A percentile compares a stretch with the other conserved stretches of the same genome.
phyloP scores from a whole-genome alignment of 2,888 invertebrate genomes.

The Penaeus monodon region DNA sequence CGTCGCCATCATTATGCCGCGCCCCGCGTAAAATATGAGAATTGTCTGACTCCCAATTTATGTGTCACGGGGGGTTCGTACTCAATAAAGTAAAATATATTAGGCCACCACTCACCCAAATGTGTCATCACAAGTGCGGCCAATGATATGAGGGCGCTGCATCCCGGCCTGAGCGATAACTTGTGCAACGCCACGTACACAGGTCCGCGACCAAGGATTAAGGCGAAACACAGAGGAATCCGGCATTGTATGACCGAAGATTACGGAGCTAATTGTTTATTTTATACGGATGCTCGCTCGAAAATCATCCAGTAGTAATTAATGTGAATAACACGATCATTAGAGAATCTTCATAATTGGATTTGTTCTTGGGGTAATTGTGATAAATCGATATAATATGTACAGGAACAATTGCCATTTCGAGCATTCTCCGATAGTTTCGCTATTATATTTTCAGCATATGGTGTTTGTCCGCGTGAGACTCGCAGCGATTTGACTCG shows the following conservation, averaged over 20 bases:
- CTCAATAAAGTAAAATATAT: slow-evolving; percentile 44
- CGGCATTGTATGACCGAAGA: too few relatives aligned
- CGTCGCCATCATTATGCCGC: slow-evolving; percentile 19
- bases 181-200: neutral
- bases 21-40: slow-evolving; percentile 34
- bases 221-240: too few relatives aligned
- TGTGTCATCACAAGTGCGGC: slow-evolving; percentile 29
- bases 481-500: neutral
- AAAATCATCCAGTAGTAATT: too few relatives aligned
- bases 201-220: neutral
- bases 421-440: neutral
- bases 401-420: neutral
- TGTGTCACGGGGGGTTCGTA: slow-evolving; percentile 41
- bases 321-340: too few relatives aligned
- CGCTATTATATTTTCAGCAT: slow-evolving; percentile 6
- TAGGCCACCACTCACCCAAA: slow-evolving; percentile 39
- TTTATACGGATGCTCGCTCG: too few relatives aligned
- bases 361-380: too few relatives aligned
- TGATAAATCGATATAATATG: too few relatives aligned
- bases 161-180: slow-evolving; percentile 15
- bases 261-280: too few relatives aligned
- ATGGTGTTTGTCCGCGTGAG: slow-evolving; percentile 1
- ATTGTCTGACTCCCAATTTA: slow-evolving; percentile 42
- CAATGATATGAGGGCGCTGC: slow-evolving; percentile 20
- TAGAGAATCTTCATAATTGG: too few relatives aligned